Base-by-base conservation (phyloP, 2,888 invertebrate species). In the Callimorpha dominula region DNA sequence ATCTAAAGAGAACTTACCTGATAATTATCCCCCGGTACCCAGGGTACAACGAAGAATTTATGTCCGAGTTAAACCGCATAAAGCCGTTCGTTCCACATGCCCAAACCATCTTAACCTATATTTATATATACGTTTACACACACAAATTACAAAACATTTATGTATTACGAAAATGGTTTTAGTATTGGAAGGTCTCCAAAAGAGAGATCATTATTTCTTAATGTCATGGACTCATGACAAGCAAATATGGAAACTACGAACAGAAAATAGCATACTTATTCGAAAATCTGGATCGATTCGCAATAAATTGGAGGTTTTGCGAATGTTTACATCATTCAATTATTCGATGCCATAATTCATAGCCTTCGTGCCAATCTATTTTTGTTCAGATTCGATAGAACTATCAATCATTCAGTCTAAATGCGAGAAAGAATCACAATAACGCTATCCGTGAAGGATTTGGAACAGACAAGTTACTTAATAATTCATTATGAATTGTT, bases 401-500 rank as follows among this genome's bases (percentile, higher is more conserved):
- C 68, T 43, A 50, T 65, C 14, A 20, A 57, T 43, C 66, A 64
- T 7, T 68, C 60, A 64, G 46, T 70, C 60, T 66, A 63, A 17
- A 60, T 40, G 43, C 8, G n/a, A 40, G 40, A 20, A n/a, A 65
- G 46, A 67, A 68, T 74, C 69, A 72, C 65, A 15, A 68, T 40
- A 60, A 57, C 20, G 11, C 11, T 42, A n/a, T 42, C 8, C 42
- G n/a, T 63, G 15, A 42, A 8, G 17, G 17, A 49, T 65, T 50
- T 7, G 8, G 57, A 70, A 15, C 14, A 68, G 50, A 73, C 9
- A 11, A 54, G 31, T 17, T 70, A 42, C 74, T 74, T 73, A 57
- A 62, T 63, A 5, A 73, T 74, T 76, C 54, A 68, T 62, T 72
- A 76, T 42, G 62, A 70, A 68, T 43, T 60, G 9, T 49, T 50